Percentiles rank a stretch among this genome's conserved stretches.
phyloP scores from a whole-genome alignment of 2,113 vertebrate species.

The Trematomus loennbergii region DNA sequence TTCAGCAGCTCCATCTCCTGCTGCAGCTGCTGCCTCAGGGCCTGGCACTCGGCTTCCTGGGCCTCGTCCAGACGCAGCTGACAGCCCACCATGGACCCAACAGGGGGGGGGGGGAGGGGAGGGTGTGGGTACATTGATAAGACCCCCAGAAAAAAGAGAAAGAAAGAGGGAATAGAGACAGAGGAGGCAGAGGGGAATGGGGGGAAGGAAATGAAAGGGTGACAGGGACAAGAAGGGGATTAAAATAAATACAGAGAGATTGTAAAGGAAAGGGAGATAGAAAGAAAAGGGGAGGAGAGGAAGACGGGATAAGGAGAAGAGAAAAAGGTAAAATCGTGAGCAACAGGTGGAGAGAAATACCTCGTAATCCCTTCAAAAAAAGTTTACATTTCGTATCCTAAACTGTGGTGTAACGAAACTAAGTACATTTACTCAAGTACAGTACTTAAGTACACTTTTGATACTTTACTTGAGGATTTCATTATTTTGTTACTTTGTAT shows the following conservation, averaged over 20 bases:
- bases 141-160: slow-evolving; percentile 4
- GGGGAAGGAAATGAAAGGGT: slow-evolving; percentile 21
- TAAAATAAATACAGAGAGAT: not conserved
- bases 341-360: slow-evolving; percentile 42
- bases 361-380: not conserved
- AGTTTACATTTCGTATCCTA: not conserved
- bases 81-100: slow-evolving; percentile 49
- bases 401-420: not conserved
- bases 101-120: slow-evolving; percentile 1
- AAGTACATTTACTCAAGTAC: too few relatives aligned
- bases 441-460: too few relatives aligned
- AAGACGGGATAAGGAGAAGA: not conserved
- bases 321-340: slow-evolving; percentile 16
- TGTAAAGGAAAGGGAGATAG: not conserved
- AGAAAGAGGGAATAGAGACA: slow-evolving; percentile 13
- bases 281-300: not conserved
- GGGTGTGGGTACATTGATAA: slow-evolving; percentile 21
- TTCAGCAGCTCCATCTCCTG: slow-evolving; percentile 99
- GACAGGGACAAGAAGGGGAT: slow-evolving; percentile 6
- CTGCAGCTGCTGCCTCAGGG: slow-evolving; percentile 97
- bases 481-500: too few relatives aligned
- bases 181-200: not conserved
- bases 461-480: too few relatives aligned
- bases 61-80: slow-evolving; percentile 98
- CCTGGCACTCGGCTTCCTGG: slow-evolving; percentile 99